These are phyloP conservation scores for Thomomys bottae DNA, from an alignment of 2,113 vertebrate species.

Conservation along the genomic window DNA sequence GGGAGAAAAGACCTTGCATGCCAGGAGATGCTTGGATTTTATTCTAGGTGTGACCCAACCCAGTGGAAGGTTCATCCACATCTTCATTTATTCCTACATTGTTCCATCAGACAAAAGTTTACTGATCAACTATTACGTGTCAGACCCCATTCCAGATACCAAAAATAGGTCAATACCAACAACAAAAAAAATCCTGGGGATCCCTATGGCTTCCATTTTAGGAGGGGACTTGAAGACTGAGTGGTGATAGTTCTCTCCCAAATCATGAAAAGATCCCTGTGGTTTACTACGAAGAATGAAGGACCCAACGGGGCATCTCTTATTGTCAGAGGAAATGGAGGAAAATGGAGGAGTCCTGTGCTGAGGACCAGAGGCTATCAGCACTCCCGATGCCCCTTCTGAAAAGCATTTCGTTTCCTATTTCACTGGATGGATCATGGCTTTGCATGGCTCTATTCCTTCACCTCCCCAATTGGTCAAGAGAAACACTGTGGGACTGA, in stretches of 20 bases:
- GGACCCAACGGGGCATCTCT: neutral
- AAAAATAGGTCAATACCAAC: neutral
- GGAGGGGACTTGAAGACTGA: neutral
- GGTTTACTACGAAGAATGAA: neutral
- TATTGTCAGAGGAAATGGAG: neutral
- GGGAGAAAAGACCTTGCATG: neutral
- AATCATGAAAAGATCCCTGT: neutral
- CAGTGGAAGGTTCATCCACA: neutral
- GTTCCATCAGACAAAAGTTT: neutral
- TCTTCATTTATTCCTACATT: too few species aligned
- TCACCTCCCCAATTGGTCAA: neutral
- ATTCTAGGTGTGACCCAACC: neutral
- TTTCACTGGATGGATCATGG: neutral
- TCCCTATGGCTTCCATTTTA: neutral
- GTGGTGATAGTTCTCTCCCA: neutral
- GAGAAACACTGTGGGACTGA: conserved; percentile 6
- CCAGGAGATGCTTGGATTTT: neutral
- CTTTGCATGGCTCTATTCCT: neutral
- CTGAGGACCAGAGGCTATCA: neutral
- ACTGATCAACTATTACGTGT: neutral
- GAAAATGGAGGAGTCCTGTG: neutral
- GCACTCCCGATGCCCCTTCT: neutral
- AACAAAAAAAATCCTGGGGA: neutral
- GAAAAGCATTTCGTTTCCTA: neutral
- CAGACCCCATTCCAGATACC: neutral